Percentiles rank a stretch among this genome's conserved stretches.
These are phyloP conservation scores for Prunella fulvescens DNA, from an alignment of 2,113 vertebrate genomes.

Conservation along the genomic window DNA sequence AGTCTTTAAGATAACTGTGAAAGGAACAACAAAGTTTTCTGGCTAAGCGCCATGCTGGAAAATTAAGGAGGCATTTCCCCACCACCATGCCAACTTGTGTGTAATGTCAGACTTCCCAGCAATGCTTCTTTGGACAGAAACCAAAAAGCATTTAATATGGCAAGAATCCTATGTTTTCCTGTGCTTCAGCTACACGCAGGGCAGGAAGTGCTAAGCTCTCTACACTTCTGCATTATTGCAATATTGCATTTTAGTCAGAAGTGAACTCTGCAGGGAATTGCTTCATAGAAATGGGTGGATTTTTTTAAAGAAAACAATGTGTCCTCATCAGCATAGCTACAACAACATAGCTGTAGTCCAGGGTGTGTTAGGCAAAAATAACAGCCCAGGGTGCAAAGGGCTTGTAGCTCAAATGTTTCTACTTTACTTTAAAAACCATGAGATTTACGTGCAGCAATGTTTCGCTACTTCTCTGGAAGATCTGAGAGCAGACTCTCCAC, in stretches of 20 bases:
- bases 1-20: background rate
- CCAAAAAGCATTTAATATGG: background rate
- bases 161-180: background rate
- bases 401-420: background rate
- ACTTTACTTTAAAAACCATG: background rate
- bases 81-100: background rate
- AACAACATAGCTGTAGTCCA: background rate
- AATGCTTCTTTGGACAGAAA: constrained; percentile 12
- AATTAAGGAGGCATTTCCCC: constrained; percentile 47
- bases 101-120: constrained; percentile 51
- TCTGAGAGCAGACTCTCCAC: background rate
- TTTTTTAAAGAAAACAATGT: background rate
- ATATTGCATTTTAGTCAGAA: background rate
- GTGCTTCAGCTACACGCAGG: background rate
- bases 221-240: background rate
- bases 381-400: background rate
- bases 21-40: constrained; percentile 31
- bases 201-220: background rate
- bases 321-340: background rate
- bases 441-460: background rate
- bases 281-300: background rate
- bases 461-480: background rate
- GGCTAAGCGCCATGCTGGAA: background rate
- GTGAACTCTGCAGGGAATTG: background rate
- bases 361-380: background rate